phyloP scores from a whole-genome alignment of 2,888 invertebrate genomes.

The Nesidiocoris tenuis region DNA sequence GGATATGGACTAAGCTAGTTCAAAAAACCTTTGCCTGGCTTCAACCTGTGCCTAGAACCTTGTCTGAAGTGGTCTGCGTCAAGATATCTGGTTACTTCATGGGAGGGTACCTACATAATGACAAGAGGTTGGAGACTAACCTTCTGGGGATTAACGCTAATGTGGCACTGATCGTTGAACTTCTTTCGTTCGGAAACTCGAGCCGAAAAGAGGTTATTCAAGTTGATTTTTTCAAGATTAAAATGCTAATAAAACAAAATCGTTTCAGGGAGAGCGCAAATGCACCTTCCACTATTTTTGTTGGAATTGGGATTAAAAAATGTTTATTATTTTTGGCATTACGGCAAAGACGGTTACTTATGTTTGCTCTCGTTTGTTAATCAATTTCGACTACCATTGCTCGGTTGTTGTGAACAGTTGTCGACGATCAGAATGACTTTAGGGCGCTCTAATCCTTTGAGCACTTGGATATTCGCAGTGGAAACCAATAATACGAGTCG shows the following conservation, averaged over 20 bases:
- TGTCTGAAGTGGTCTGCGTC: background rate
- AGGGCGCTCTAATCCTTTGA: background rate
- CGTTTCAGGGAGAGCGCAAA: too few species aligned
- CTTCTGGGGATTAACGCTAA: conserved; percentile 30
- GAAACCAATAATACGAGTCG: background rate
- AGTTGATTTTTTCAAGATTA: too few species aligned
- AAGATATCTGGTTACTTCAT: conserved; percentile 26
- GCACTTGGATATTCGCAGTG: background rate
- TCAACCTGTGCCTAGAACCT: conserved; percentile 3
- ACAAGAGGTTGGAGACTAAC: conserved; percentile 23
- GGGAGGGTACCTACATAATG: conserved; percentile 2
- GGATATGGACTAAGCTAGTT: background rate
- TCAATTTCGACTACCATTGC: too few species aligned
- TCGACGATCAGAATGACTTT: background rate
- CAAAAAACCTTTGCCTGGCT: conserved; percentile 16
- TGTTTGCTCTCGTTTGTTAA: too few species aligned
- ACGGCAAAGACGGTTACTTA: too few species aligned
- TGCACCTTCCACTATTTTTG: too few species aligned
- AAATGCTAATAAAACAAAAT: too few species aligned
- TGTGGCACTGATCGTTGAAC: conserved; percentile 24
- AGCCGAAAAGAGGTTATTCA: background rate
- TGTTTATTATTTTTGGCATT: too few species aligned
- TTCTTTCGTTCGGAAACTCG: background rate
- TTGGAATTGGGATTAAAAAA: too few species aligned
- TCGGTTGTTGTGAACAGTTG: too few species aligned